Evolutionary conservation across 2,797 vertebrate species (phyloP), one percentile per base, ranked within the genome.

Genomic region (Carapus acus): DNA sequence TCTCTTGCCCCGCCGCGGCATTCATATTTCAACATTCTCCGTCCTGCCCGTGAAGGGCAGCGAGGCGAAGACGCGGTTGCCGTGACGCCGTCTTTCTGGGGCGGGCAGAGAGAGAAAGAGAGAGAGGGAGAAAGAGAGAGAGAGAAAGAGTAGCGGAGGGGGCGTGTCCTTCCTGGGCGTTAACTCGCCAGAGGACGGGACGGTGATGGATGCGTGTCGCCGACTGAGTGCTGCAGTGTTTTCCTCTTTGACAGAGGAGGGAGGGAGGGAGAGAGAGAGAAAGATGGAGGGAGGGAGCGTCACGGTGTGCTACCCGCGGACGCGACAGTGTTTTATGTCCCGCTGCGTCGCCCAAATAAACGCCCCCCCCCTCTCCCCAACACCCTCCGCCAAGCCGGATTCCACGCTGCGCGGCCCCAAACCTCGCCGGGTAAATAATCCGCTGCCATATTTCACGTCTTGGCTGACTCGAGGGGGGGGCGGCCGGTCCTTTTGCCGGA

Each of bases 371-470:
- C 31, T 27, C 27, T 13, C 42, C 24, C 65, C 61, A n/a, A n/a
- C n/a, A n/a, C n/a, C n/a, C n/a, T n/a, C n/a, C n/a, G n/a, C n/a
- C n/a, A n/a, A n/a, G n/a, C n/a, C n/a, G n/a, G 2, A 7, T 39
- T 33, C 39, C 12, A 11, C 3, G 55, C 52, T 8, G 48, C 2
- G 40, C 9, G 24, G 24, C 4, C 20, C 0, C n/a, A 38, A 48
- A 52, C 47, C 67, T 65, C 60, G 46, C 43, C 11, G 43, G 54
- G 41, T 65, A 69, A 72, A 78, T 67, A 68, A 76, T 73, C 54
- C 18, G 27, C 43, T 0, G 24, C 20, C 40, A 64, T 71, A 60
- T 69, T 65, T 72, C 58, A 66, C 0, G 15, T 56, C 48, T 43
- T 13, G 51, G 67, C 58, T 62, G 66, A 71, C 45, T 55, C 57